A percentile compares a stretch with the other conserved stretches of the same genome.
Conservation (phyloP, 1,140 invertebrate species). For the Augochlora pura region DNA sequence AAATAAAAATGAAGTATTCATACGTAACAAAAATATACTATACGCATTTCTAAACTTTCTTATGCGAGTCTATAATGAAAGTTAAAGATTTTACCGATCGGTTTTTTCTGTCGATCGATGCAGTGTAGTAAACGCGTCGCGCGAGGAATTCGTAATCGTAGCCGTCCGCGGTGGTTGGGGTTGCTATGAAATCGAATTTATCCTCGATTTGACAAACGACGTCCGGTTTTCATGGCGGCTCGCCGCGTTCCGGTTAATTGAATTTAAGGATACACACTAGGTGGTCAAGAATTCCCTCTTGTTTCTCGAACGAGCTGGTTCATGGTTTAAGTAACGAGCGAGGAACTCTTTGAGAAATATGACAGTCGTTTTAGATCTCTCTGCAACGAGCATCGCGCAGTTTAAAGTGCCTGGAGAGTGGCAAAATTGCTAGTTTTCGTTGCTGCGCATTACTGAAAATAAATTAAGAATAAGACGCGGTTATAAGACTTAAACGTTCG, state of each 20-base stretch:
- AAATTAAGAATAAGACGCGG: too few relatives aligned
- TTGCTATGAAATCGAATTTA: constrained; percentile 43
- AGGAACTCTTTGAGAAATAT: background rate
- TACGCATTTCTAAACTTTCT: too few relatives aligned
- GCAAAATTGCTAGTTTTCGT: too few relatives aligned
- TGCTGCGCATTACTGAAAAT: too few relatives aligned
- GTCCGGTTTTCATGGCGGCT: constrained; percentile 31
- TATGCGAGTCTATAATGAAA: too few relatives aligned
- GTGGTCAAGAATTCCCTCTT: background rate
- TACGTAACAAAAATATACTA: too few relatives aligned
- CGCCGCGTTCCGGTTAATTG: constrained; percentile 41
- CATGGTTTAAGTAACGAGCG: background rate
- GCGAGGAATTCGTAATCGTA: constrained; percentile 62
- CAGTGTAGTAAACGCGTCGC: constrained; percentile 50
- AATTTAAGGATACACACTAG: constrained; percentile 21
- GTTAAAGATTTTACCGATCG: too few relatives aligned
- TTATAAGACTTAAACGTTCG: too few relatives aligned
- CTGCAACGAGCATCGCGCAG: too few relatives aligned
- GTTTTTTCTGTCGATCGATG: too few relatives aligned
- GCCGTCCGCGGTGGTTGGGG: background rate
- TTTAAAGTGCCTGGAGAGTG: too few relatives aligned
- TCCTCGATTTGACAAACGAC: constrained; percentile 47
- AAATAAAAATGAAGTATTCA: too few relatives aligned
- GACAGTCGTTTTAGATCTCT: background rate
- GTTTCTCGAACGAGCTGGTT: background rate